Evolutionary conservation across 2,888 invertebrate species (phyloP).

Genomic region (Mesoligia furuncula): DNA sequence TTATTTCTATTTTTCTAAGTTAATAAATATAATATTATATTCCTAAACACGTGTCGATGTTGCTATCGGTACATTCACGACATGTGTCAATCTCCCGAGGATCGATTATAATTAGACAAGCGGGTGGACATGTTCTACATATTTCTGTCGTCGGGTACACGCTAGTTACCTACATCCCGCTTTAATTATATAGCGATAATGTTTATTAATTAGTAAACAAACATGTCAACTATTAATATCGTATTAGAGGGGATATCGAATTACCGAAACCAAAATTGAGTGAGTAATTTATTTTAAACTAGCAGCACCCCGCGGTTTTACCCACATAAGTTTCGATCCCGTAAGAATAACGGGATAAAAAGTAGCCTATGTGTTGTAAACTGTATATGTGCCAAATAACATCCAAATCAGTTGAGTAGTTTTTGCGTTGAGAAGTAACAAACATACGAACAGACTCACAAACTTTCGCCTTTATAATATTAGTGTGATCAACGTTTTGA

Average conservation of each 20-base stretch:
- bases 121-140: slow-evolving; percentile 71
- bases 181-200: slow-evolving; percentile 50
- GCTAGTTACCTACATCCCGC: slow-evolving; percentile 30
- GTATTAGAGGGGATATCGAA: slow-evolving; percentile 25
- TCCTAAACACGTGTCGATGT: neutral
- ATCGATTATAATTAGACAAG: slow-evolving; percentile 79
- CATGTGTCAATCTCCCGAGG: slow-evolving; percentile 79
- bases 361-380: too few relatives aligned
- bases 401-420: too few relatives aligned
- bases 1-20: neutral
- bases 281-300: neutral
- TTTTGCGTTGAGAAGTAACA: too few relatives aligned
- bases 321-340: too few relatives aligned
- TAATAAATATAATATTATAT: neutral
- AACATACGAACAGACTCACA: too few relatives aligned
- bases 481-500: neutral
- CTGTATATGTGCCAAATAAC: too few relatives aligned
- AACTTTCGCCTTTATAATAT: too few relatives aligned
- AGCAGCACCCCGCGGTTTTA: too few relatives aligned
- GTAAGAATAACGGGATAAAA: too few relatives aligned
- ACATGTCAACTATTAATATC: slow-evolving; percentile 42
- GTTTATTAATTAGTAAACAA: slow-evolving; percentile 52
- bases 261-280: slow-evolving; percentile 16
- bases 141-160: slow-evolving; percentile 64
- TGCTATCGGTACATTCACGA: slow-evolving; percentile 65